phyloP scores from a whole-genome alignment of 1,140 invertebrate genomes.

The Pogonomyrmex barbatus region DNA sequence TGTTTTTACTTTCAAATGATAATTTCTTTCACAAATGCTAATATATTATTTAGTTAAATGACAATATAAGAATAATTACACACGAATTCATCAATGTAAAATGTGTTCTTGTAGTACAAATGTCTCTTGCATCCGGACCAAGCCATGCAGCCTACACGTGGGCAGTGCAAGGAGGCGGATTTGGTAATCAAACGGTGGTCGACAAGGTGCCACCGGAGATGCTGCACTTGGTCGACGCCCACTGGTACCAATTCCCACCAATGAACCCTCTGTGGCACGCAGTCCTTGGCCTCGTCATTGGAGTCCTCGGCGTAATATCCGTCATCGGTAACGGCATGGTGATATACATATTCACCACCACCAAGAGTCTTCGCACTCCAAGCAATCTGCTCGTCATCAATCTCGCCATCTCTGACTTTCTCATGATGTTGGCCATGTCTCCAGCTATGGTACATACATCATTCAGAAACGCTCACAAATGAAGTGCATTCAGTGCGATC shows the following conservation, averaged over 20 bases:
- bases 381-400: constrained; percentile 95
- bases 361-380: constrained; percentile 92
- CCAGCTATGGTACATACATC: constrained; percentile 89
- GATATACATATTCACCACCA: constrained; percentile 93
- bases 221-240: constrained; percentile 89
- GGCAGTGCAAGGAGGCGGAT: constrained; percentile 76
- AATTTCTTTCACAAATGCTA: no score
- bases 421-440: constrained; percentile 94
- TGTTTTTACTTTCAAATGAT: no score
- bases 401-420: constrained; percentile 94
- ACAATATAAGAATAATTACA: background rate
- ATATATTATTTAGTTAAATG: background rate
- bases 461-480: background rate
- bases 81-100: background rate
- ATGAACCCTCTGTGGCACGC: constrained; percentile 93
- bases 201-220: constrained; percentile 91
- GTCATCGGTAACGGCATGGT: constrained; percentile 94
- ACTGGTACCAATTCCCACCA: constrained; percentile 92
- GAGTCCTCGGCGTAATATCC: constrained; percentile 90
- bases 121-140: constrained; percentile 83
- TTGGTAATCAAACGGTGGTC: constrained; percentile 90
- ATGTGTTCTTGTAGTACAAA: constrained; percentile 72
- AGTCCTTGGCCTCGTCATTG: constrained; percentile 91
- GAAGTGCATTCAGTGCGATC: background rate
- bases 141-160: constrained; percentile 80